Evolutionary conservation across 2,888 invertebrate genomes (phyloP), one percentile per base, ranked within the genome.

Genomic region (Morpho achilles): DNA sequence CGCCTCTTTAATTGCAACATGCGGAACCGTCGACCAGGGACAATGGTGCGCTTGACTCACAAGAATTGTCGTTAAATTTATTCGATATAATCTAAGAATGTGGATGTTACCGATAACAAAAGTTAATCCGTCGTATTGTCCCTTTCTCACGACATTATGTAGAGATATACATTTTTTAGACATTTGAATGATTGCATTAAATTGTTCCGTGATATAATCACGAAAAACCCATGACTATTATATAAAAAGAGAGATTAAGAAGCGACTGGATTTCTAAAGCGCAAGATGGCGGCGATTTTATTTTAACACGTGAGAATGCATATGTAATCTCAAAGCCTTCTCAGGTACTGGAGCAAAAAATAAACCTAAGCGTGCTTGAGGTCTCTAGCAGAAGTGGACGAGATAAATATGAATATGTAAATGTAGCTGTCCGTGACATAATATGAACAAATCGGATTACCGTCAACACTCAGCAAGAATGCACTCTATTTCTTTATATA

Each of bases 371-470:
- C 50, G 53, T 39, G 49, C 53, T 53, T 44, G 43, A 41, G 53
- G 16, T 54, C 60, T 50, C 23, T 53, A 60, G 52, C 10, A 32
- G 45, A 53, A 53, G 49, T 56, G 53, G 45, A 41, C 52, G 52
- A 58, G 54, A 56, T 53, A 46, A 46, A 53, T 58, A 58, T 60
- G 48, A 48, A 58, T 56, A 56, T 62, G 57, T 60, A 50, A 53
- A 58, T 63, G 59, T 66, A 65, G 60, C 32, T 64, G 64, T 60
- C 63, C 79, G 80, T 80, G 80, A 76, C 76, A 79, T 76, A 75
- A 80, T 72, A 69, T 68, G 64, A 67, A 69, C 72, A 76, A 81
- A 82, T 79, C 78, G 77, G 82, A 84, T 86, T 80, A 84, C 70
- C 68, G 72, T 70, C 74, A 68, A 75, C 75, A 73, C 73, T 72